Conservation (phyloP, 2,113 vertebrate species). For the Patagioenas fasciata region DNA sequence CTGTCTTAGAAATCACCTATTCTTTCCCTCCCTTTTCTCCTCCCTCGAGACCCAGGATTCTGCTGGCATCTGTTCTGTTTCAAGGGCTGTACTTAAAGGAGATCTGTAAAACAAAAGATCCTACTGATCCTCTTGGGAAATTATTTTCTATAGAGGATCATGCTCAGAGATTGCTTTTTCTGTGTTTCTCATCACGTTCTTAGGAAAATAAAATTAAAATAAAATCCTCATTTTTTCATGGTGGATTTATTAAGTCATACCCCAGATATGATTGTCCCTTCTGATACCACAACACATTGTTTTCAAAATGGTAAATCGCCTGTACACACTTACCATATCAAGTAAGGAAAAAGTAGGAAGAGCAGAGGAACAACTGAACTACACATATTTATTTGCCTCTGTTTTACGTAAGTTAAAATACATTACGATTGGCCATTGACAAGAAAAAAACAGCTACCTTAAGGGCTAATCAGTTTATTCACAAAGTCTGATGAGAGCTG, state of each 20-base stretch:
- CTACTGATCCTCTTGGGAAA: neutral
- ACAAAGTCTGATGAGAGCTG: neutral
- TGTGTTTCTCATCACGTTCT: neutral
- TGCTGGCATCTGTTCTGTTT: neutral
- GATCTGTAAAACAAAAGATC: neutral
- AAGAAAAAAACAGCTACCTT: neutral
- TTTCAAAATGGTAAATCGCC: neutral
- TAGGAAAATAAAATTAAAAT: neutral
- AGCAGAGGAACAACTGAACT: neutral
- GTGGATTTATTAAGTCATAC: neutral
- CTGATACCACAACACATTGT: neutral
- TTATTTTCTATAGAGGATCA: neutral
- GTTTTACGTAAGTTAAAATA: neutral
- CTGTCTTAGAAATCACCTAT: neutral
- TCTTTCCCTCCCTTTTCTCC: neutral
- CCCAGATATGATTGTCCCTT: neutral
- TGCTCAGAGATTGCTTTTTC: neutral
- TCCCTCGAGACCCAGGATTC: neutral
- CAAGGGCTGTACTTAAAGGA: neutral
- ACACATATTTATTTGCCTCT: neutral
- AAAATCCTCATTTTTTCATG: neutral
- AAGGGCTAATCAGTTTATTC: slow-evolving; percentile 33
- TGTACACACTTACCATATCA: neutral
- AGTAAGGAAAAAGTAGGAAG: neutral
- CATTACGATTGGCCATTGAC: neutral